phyloP scores from a whole-genome alignment of 2,797 vertebrate genomes.

The Semaprochilodus insignis region DNA sequence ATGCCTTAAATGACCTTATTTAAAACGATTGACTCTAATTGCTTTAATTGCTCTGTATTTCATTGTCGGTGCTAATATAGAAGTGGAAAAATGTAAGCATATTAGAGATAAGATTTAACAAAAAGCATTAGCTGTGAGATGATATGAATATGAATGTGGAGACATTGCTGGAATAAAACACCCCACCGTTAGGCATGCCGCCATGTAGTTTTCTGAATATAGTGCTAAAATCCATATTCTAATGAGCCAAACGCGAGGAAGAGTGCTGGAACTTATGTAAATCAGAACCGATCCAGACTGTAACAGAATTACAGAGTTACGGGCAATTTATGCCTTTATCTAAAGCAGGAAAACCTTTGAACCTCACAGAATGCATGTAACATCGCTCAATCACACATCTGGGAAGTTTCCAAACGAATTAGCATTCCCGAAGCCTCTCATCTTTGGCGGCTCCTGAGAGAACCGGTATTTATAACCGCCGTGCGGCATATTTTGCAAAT shows the following conservation, averaged over 20 bases:
- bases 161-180: background rate
- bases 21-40: no score
- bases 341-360: constrained; percentile 12
- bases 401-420: constrained; percentile 42
- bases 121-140: background rate
- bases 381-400: constrained; percentile 29
- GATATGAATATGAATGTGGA: no score
- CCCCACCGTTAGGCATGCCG: background rate
- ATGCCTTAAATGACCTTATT: no score
- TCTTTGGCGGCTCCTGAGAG: constrained; percentile 22
- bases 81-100: background rate
- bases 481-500: constrained; percentile 43
- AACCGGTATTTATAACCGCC: constrained; percentile 50
- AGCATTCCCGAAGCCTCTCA: constrained; percentile 40
- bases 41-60: no score
- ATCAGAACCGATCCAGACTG: constrained; percentile 33
- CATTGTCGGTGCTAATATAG: background rate
- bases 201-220: constrained; percentile 8
- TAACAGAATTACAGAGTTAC: background rate
- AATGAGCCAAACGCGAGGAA: background rate
- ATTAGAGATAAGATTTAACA: background rate
- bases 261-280: background rate
- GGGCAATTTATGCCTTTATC: constrained; percentile 26
- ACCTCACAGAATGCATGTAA: constrained; percentile 26
- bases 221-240: constrained; percentile 15